Base-by-base conservation (phyloP, 2,888 invertebrate species). In the Troglohyphantes excavatus region DNA sequence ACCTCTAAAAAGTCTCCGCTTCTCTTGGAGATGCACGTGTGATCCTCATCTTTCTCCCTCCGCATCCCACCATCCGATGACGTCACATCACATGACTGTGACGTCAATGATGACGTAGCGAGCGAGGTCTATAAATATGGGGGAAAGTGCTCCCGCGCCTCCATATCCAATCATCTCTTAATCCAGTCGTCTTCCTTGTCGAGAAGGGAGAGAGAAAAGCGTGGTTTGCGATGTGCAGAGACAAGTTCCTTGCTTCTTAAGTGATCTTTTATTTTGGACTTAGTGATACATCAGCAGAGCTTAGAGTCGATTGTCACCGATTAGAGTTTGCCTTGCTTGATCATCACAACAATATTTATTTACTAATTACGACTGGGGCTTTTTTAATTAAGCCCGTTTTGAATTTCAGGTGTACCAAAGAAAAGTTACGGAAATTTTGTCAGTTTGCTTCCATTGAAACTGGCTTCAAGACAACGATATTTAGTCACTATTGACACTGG, bases 51-150 rank as follows among this genome's bases (percentile, higher is more conserved):
- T 81, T 65, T 61, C 68, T 82, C 82, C 88, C 82, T 88, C 83
- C 79, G 78, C 84, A 84, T 90, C 90, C 26, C 27, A 19, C 13
- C 29, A 5, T 9, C 27, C 0, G 67, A 59, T 84, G 83, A 90
- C 90, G 90, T 90, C 83, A 65, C 70, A n/a, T 46, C 72, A 59
- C 73, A 63, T 72, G 83, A 27, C 26, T 19, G 21, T 81, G 81
- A 83, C 83, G 83, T 73, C 83, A 73, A 73, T n/a, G 29, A 63
- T 63, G 83, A 83, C 83, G 83, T 83, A 7, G n/a, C 27, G 7
- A 23, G 11, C 23, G 1, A 39, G 21, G 73, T 21, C 68, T 70
- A 68, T 81, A 82, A 76, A 63, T 76, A 63, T 23, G 17, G 27
- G 53, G n/a, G 13, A 5, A 6, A 11, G 39, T 59, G 11, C 61